Evolutionary conservation across 2,797 vertebrate genomes (phyloP).

Genomic region (Mionectes olivaceus): DNA sequence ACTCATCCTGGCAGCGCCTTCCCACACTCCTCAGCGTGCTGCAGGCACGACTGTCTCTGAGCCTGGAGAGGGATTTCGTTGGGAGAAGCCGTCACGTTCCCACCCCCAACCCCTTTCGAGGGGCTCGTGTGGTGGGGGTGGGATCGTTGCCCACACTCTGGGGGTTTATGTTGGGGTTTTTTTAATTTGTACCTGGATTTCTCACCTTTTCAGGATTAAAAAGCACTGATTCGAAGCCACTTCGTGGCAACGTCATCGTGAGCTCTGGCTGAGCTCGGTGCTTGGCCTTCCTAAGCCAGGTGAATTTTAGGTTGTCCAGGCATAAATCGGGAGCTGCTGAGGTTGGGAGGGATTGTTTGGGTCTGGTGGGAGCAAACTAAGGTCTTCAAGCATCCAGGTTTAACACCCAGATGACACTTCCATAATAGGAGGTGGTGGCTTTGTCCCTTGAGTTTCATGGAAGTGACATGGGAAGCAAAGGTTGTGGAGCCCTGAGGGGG

Average conservation of each 20-base stretch:
- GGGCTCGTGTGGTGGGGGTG: not conserved
- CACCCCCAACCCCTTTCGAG: accelerated
- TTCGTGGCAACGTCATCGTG: not conserved
- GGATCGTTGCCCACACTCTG: not conserved
- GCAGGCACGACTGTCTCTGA: accelerated
- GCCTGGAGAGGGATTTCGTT: not conserved
- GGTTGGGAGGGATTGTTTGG: not conserved
- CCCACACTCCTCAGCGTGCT: not conserved
- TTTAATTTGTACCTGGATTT: slow-evolving; percentile 33
- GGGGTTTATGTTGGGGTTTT: not conserved
- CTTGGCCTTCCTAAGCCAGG: no score
- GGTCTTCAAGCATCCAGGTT: not conserved
- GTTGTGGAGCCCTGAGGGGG: accelerated
- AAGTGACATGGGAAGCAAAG: accelerated
- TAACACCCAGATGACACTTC: not conserved
- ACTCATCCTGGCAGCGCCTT: not conserved
- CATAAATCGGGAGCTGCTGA: not conserved
- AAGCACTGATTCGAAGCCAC: slow-evolving; percentile 7
- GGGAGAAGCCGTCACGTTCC: not conserved
- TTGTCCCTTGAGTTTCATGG: accelerated
- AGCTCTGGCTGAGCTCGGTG: accelerated
- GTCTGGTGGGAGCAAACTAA: not conserved
- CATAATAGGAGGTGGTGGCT: not conserved
- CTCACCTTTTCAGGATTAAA: slow-evolving; percentile 64
- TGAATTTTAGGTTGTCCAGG: not conserved